phyloP scores from a whole-genome alignment of 2,888 invertebrate species.

The Drosophila ochracea region DNA sequence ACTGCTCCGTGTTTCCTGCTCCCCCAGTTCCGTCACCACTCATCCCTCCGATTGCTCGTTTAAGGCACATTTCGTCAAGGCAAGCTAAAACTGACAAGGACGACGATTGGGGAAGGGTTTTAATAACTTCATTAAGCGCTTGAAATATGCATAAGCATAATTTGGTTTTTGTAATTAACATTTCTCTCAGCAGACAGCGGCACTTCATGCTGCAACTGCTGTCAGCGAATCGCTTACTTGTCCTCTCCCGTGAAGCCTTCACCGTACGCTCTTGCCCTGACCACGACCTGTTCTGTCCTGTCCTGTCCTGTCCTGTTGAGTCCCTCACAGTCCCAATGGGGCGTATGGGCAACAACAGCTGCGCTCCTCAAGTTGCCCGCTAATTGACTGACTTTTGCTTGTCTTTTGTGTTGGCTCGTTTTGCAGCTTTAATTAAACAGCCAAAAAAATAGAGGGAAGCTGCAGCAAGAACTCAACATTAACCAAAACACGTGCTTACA shows the following conservation, averaged over 20 bases:
- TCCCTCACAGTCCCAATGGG: conserved; percentile 8
- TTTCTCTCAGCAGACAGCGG: conserved; percentile 20
- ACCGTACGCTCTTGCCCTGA: neutral
- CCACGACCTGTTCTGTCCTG: conserved; percentile 1
- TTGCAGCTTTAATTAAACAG: conserved; percentile 45
- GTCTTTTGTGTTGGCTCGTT: conserved; percentile 24
- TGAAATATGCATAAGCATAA: conserved; percentile 69
- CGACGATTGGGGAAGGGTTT: conserved; percentile 14
- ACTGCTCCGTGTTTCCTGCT: too few relatives aligned
- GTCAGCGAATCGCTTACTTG: conserved; percentile 1
- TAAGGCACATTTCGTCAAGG: conserved; percentile 16
- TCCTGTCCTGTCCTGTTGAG: neutral
- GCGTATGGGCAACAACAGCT: conserved; percentile 33
- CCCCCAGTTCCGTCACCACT: neutral
- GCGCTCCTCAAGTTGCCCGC: conserved; percentile 21
- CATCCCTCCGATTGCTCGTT: neutral
- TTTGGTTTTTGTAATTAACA: conserved; percentile 54
- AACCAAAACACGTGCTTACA: conserved; percentile 33
- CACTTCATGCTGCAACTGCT: conserved; percentile 16
- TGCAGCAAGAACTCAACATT: conserved; percentile 5
- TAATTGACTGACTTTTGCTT: conserved; percentile 53
- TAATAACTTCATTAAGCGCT: conserved; percentile 57
- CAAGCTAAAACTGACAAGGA: conserved; percentile 11
- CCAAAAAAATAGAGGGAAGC: conserved; percentile 12
- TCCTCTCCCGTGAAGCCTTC: neutral